Evolutionary conservation across 2,888 invertebrate genomes (phyloP).

Genomic region (Lithophane leautieri): DNA sequence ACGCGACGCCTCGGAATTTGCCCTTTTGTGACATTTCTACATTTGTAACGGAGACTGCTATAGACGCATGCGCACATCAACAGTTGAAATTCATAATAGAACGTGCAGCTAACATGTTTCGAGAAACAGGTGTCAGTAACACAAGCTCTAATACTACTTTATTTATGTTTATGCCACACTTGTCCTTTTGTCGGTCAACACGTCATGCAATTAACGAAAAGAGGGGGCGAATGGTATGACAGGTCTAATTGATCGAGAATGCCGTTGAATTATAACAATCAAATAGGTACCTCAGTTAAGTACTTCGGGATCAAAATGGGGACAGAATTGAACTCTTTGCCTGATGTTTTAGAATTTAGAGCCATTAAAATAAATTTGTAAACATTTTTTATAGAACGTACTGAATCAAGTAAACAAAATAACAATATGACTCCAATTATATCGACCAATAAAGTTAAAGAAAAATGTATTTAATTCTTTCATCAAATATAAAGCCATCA

Average conservation of each 20-base stretch:
- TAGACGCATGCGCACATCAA: conserved; percentile 47
- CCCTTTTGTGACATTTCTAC: conserved; percentile 60
- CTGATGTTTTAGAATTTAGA: neutral
- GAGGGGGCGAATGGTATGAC: neutral
- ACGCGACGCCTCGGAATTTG: conserved; percentile 47
- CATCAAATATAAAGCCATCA: conserved; percentile 1
- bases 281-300: neutral
- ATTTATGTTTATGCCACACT: conserved; percentile 32
- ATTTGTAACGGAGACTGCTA: conserved; percentile 50
- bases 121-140: conserved; percentile 46
- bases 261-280: neutral
- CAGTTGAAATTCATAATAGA: conserved; percentile 51
- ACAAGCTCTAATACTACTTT: conserved; percentile 40
- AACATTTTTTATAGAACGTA: neutral
- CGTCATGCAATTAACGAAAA: conserved; percentile 3
- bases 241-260: neutral
- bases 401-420: neutral
- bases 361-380: neutral
- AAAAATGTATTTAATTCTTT: neutral
- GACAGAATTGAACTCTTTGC: neutral
- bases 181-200: conserved; percentile 22
- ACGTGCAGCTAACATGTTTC: conserved; percentile 24
- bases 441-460: neutral
- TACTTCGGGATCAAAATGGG: neutral
- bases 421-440: neutral